Percentiles rank a stretch among this genome's conserved stretches.
These are phyloP conservation scores for Drosophila tropicalis DNA, from an alignment of 1,140 invertebrate genomes.

Conservation along the genomic window DNA sequence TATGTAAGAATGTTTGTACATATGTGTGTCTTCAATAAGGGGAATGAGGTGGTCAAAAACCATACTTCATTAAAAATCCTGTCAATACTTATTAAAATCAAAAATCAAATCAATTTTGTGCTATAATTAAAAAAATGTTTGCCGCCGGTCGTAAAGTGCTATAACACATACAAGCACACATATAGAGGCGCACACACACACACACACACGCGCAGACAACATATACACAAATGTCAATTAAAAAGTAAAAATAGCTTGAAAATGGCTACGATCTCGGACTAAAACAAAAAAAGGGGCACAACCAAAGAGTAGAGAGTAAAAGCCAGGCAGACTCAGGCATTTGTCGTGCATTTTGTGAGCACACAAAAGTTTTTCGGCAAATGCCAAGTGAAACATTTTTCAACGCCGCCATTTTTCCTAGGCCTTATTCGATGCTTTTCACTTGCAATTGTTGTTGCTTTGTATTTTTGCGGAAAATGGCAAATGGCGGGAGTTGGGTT, in stretches of 20 bases:
- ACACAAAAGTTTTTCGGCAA: slow-evolving; percentile 63
- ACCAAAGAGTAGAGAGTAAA: not conserved
- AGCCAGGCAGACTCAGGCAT: slow-evolving; percentile 48
- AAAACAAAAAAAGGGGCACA: slow-evolving; percentile 62
- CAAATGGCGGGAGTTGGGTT: slow-evolving; percentile 37
- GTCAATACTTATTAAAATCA: slow-evolving; percentile 81
- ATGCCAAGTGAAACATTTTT: slow-evolving; percentile 51
- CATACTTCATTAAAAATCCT: slow-evolving; percentile 75
- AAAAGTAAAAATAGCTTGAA: slow-evolving; percentile 79
- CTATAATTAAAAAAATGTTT: slow-evolving; percentile 80
- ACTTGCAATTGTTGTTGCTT: slow-evolving; percentile 36
- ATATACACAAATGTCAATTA: slow-evolving; percentile 78
- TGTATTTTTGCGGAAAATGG: slow-evolving; percentile 28
- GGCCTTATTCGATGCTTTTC: slow-evolving; percentile 35
- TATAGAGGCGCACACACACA: slow-evolving; percentile 14
- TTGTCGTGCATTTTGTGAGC: slow-evolving; percentile 63
- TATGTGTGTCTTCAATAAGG: slow-evolving; percentile 11
- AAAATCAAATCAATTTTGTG: slow-evolving; percentile 80
- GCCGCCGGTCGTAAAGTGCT: slow-evolving; percentile 73
- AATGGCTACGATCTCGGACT: slow-evolving; percentile 69
- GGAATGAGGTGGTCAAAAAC: not conserved
- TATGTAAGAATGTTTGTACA: not conserved
- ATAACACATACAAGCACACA: slow-evolving; percentile 22
- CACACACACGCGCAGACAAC: slow-evolving; percentile 17
- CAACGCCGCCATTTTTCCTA: slow-evolving; percentile 32